Base-by-base conservation (phyloP, 2,113 vertebrate genomes). In the Loxodonta africana region DNA sequence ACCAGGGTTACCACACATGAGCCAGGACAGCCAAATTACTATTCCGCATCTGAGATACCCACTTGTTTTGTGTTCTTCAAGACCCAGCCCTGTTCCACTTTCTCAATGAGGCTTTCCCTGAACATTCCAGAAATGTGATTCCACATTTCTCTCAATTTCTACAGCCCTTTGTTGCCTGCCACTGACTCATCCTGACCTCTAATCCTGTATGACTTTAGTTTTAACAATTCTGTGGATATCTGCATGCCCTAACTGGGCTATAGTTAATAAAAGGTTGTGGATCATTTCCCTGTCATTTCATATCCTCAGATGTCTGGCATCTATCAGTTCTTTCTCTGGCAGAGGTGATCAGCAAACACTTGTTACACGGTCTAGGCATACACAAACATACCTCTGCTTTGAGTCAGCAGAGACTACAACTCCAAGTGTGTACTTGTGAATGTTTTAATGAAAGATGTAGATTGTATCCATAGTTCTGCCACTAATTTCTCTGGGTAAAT, bases 61-160 rank as follows among this genome's bases (percentile, higher is more conserved):
- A n/a, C 3, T 5, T 77, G 11, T 17, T 78, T 89, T 91, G 28
- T 91, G 3, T 83, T 96, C 46, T 76, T 76, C 14, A 48, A 33
- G 69, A 87, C 5, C 21, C 84, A n/a, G 9, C 3, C 63, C 51
- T 82, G 1, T 44, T 51, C 17, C 11, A 25, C 46, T 44, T 89
- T 83, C 60, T 71, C 14, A 51, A 17, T n/a, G 46, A 87, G 14
- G 1, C 1, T 30, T 80, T 86, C 20, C 21, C 53, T 63, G 25
- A 69, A 81, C 82, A 21, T 86, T 94, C 12, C 0, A n/a, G 33
- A 25, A 51, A 26, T 26, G 4, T 53, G 65, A 69, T 86, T 96
- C 91, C 28, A 83, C 7, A 60, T 73, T 82, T 95, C 60, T 97
- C n/a, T 73, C 53, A 41, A 17, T 93, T 53, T 94, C 30, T 78